These are phyloP conservation scores for Uromys caudimaculatus DNA, from an alignment of 2,797 vertebrate genomes.

Conservation along the genomic window DNA sequence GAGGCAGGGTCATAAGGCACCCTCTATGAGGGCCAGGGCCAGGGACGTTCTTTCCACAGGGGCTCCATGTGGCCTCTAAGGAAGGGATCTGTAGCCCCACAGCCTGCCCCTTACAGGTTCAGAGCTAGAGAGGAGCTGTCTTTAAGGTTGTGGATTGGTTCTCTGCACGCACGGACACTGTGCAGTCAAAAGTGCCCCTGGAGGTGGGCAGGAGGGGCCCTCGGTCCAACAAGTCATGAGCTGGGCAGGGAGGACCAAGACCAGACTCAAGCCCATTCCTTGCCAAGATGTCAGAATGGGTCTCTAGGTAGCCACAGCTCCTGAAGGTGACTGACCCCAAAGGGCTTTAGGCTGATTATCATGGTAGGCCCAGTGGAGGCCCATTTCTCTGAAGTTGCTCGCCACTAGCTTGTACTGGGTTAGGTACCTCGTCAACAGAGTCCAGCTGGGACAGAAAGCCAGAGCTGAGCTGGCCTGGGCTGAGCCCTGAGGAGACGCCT, in stretches of 20 bases:
- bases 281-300: rapidly evolving
- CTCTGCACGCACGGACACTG: background rate
- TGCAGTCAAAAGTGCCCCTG: too few relatives aligned
- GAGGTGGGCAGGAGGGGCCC: background rate
- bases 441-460: background rate
- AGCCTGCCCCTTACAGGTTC: too few relatives aligned
- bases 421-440: background rate
- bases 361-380: background rate
- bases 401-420: background rate
- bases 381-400: background rate
- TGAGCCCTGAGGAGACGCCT: rapidly evolving
- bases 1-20: background rate
- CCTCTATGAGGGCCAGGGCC: background rate
- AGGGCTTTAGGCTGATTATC: background rate
- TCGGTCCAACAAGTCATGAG: background rate
- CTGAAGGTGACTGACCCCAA: rapidly evolving
- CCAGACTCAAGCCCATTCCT: background rate
- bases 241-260: background rate
- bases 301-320: too few relatives aligned
- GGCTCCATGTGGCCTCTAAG: background rate
- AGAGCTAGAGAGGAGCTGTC: background rate
- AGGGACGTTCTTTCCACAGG: too few relatives aligned
- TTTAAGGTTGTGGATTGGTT: rapidly evolving
- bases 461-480: background rate
- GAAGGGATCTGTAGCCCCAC: background rate